phyloP scores from a whole-genome alignment of 1,140 invertebrate genomes.

The Campoletis sonorensis region DNA sequence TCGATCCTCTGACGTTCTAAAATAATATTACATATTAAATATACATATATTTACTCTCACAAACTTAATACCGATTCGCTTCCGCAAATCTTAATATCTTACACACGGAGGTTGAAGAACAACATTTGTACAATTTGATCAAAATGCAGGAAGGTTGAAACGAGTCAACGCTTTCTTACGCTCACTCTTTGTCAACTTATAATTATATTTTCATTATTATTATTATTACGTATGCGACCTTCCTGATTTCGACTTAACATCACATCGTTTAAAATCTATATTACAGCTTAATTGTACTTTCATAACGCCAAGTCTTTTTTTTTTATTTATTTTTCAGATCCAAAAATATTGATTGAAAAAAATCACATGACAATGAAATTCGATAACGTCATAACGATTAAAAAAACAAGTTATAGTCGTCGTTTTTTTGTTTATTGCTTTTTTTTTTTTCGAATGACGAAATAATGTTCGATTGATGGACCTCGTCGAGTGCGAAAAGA shows the following conservation, averaged over 20 bases:
- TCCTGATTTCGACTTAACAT: conserved; percentile 65
- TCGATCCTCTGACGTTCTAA: background rate
- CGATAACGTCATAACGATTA: background rate
- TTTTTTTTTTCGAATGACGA: conserved; percentile 9
- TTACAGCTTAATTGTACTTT: conserved; percentile 42
- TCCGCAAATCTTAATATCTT: background rate
- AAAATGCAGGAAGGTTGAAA: conserved; percentile 49
- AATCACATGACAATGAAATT: conserved; percentile 1
- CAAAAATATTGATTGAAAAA: background rate
- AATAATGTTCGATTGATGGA: conserved; percentile 39
- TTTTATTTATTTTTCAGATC: conserved; percentile 33
- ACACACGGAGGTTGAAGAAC: conserved; percentile 18
- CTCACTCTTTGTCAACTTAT: background rate
- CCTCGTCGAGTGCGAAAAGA: conserved; percentile 38
- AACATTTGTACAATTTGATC: conserved; percentile 53
- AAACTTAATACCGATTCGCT: background rate
- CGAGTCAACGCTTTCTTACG: background rate
- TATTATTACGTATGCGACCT: conserved; percentile 18
- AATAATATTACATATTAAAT: conserved; percentile 5
- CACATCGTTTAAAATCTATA: conserved; percentile 39
- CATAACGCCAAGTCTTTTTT: conserved; percentile 42
- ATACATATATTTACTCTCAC: conserved; percentile 32
- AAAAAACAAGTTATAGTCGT: conserved; percentile 29
- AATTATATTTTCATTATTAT: conserved; percentile 21
- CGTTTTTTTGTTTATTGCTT: background rate